These are phyloP conservation scores for Ptychoptera albimana DNA, from an alignment of 2,888 invertebrate genomes.

Conservation along the genomic window DNA sequence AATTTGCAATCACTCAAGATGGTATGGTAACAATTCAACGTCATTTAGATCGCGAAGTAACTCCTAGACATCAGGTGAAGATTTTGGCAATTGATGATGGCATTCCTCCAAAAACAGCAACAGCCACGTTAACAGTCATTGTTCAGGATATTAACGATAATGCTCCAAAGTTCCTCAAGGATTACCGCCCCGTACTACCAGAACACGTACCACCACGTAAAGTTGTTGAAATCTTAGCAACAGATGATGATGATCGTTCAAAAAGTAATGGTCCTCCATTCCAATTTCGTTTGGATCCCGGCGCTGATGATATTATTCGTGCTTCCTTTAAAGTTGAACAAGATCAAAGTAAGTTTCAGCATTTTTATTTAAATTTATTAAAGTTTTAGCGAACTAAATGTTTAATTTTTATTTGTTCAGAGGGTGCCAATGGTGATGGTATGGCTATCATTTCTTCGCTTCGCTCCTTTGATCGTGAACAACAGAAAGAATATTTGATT, in stretches of 20 bases:
- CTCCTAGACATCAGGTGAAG: constrained; percentile 89
- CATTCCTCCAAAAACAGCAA: constrained; percentile 82
- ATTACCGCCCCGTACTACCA: constrained; percentile 80
- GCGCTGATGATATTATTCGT: constrained; percentile 82
- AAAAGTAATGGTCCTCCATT: constrained; percentile 96
- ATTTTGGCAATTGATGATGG: constrained; percentile 92
- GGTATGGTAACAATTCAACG: constrained; percentile 91
- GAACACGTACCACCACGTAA: constrained; percentile 86
- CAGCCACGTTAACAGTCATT: constrained; percentile 83
- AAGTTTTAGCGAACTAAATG: neutral
- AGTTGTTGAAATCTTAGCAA: constrained; percentile 83
- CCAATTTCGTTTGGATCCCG: constrained; percentile 83
- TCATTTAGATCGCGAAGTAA: constrained; percentile 83
- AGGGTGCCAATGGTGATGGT: constrained; percentile 93
- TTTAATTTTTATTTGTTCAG: constrained; percentile 30
- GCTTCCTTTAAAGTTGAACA: constrained; percentile 94
- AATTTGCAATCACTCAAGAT: constrained; percentile 87
- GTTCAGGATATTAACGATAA: constrained; percentile 94
- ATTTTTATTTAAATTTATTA: neutral
- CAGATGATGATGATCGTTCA: constrained; percentile 84
- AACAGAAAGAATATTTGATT: constrained; percentile 89
- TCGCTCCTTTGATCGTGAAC: constrained; percentile 85
- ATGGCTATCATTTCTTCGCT: constrained; percentile 94
- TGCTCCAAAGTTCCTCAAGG: constrained; percentile 82
- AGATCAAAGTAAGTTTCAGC: constrained; percentile 63